Base-by-base conservation (phyloP, 2,113 vertebrate species). In the Podiceps cristatus region DNA sequence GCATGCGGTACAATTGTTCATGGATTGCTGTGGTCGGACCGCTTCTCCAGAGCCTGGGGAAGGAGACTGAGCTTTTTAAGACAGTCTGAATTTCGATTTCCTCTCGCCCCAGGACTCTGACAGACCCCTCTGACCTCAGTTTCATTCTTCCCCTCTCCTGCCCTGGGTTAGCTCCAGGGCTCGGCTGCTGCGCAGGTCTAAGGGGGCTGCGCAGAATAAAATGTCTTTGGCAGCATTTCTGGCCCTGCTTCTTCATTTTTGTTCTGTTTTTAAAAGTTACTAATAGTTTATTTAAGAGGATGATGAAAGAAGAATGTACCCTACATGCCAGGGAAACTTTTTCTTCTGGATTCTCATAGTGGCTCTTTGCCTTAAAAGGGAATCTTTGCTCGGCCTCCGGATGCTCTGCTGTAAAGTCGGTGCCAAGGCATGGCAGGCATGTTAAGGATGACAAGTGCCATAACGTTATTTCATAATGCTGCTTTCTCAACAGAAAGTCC, bases 321-420 rank as follows among this genome's bases (percentile, higher is more conserved):
- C 82, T 49, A 81, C 80, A 94, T 88, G 98, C 98, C 98, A 97
- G 97, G 87, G 97, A 98, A 93, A 96, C 88, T 62, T 96, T 93
- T 95, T 96, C 95, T 94, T 95, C 20, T 33, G 60, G 94, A 98
- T 97, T 98, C 98, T 97, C 97, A 96, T 52, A 95, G 96, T 76
- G 90, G 75, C 91, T 90, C 97, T 93, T 98, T 74, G 45, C 98
- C 98, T 98, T 98, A 98, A 98, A 98, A 98, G 98, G 98, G 81
- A 90, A 98, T 88, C 44, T 95, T 92, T 83, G 74, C 93, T 72
- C 45, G 62, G 96, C 72, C 91, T 96, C 93, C 10, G 9, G 95
- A 97, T 92, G 94, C 90, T 90, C 72, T 40, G 71, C 82, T 33
- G 74, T 64, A 86, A 95, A 86, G 77, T 69, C 76, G 18, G 91